A percentile compares a stretch with the other conserved stretches of the same genome.
Evolutionary conservation across 2,888 invertebrate genomes (phyloP).

Genomic region (Leptura quadrifasciata): DNA sequence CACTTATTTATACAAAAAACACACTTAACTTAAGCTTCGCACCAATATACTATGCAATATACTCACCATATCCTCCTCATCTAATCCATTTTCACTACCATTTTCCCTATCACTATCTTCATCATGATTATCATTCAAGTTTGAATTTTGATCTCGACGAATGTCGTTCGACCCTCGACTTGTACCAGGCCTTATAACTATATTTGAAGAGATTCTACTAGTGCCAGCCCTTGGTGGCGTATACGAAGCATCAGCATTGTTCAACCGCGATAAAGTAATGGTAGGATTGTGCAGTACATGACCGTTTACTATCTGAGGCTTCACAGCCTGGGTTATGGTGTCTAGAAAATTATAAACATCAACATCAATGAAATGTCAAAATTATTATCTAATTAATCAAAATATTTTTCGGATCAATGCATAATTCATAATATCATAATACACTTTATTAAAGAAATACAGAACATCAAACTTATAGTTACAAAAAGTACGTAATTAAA

Average conservation of each 20-base stretch:
- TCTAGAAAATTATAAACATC: slow-evolving; percentile 17
- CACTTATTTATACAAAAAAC: too few species aligned
- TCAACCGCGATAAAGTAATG: slow-evolving; percentile 47
- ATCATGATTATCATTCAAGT: not conserved
- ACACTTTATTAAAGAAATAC: not conserved
- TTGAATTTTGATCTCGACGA: not conserved
- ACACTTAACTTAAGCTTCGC: too few species aligned
- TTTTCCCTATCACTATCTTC: not conserved
- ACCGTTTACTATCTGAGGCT: slow-evolving; percentile 53
- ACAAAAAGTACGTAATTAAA: not conserved
- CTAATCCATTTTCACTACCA: not conserved
- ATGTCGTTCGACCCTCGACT: not conserved
- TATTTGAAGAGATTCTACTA: not conserved
- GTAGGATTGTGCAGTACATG: slow-evolving; percentile 50
- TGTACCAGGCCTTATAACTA: slow-evolving; percentile 27
- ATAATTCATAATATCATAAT: too few species aligned
- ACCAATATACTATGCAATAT: not conserved
- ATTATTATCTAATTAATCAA: too few species aligned
- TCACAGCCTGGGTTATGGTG: slow-evolving; percentile 41
- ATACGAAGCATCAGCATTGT: slow-evolving; percentile 21
- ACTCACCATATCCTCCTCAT: not conserved
- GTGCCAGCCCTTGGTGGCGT: slow-evolving; percentile 11
- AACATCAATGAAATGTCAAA: not conserved
- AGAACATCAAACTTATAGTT: not conserved
- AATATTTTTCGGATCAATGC: too few species aligned